These are phyloP conservation scores for Xylocopa sonorina DNA, from an alignment of 1,140 invertebrate species.

Conservation along the genomic window DNA sequence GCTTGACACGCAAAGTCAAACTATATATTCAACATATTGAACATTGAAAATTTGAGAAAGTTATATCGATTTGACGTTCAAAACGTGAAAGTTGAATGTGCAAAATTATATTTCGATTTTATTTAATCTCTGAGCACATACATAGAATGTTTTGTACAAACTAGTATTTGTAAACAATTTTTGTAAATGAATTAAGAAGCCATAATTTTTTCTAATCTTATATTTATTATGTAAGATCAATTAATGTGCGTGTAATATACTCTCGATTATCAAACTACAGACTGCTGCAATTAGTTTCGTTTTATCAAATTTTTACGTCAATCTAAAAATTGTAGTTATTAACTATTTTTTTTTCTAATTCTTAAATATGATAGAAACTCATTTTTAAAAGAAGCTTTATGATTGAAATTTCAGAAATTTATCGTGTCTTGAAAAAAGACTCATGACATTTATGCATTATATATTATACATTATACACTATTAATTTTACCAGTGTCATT, in stretches of 20 bases:
- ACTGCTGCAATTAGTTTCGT: constrained; percentile 31
- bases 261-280: constrained; percentile 32
- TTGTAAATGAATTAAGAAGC: constrained; percentile 51
- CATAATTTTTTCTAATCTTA: constrained; percentile 51
- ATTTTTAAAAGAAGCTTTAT: neutral
- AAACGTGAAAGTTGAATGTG: constrained; percentile 4
- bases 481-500: constrained; percentile 55
- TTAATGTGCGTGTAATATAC: constrained; percentile 22
- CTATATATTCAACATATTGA: constrained; percentile 3
- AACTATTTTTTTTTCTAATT: constrained; percentile 9
- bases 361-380: neutral
- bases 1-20: constrained; percentile 7
- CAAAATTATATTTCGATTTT: constrained; percentile 2
- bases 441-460: constrained; percentile 30
- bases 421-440: neutral
- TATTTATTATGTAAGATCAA: constrained; percentile 32
- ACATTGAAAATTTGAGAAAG: constrained; percentile 21
- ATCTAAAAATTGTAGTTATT: neutral
- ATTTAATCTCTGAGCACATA: constrained; percentile 24
- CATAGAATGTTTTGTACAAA: constrained; percentile 46
- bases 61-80: constrained; percentile 25
- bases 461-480: constrained; percentile 55
- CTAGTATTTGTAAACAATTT: constrained; percentile 31
- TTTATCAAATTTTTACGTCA: constrained; percentile 27
- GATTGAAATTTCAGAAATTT: constrained; percentile 32